Evolutionary conservation across 1,140 invertebrate genomes (phyloP).

Genomic region (Theocolax elegans): DNA sequence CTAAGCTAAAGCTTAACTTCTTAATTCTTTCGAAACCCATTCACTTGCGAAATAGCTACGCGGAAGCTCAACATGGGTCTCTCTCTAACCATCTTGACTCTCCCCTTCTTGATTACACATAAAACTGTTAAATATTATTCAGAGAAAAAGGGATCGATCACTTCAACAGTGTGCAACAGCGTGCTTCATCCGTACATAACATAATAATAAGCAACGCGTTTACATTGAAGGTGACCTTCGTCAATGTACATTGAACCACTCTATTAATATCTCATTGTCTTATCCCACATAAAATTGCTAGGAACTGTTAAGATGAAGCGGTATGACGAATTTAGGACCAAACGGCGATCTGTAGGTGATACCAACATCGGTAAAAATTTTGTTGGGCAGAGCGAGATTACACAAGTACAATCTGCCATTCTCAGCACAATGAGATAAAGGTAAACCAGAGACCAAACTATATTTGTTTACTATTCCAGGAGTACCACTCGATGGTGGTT

Average conservation of each 20-base stretch:
- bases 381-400: constrained; percentile 84
- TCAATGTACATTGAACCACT: constrained; percentile 9
- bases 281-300: constrained; percentile 47
- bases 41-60: no score
- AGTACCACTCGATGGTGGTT: constrained; percentile 79
- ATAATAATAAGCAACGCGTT: constrained; percentile 7
- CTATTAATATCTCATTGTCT: neutral
- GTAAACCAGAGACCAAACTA: constrained; percentile 79
- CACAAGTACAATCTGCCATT: constrained; percentile 88
- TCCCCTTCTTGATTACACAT: neutral
- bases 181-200: neutral
- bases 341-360: constrained; percentile 89
- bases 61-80: no score
- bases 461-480: constrained; percentile 78
- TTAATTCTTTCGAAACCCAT: neutral
- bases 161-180: constrained; percentile 5
- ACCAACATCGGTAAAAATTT: constrained; percentile 80
- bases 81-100: neutral
- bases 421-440: constrained; percentile 75
- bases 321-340: constrained; percentile 87
- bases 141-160: neutral
- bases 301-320: constrained; percentile 77
- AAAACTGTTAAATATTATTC: constrained; percentile 16
- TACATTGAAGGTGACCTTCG: constrained; percentile 1
- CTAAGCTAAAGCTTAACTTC: neutral